Base-by-base conservation (phyloP, 1,140 invertebrate genomes). In the Mya arenaria region DNA sequence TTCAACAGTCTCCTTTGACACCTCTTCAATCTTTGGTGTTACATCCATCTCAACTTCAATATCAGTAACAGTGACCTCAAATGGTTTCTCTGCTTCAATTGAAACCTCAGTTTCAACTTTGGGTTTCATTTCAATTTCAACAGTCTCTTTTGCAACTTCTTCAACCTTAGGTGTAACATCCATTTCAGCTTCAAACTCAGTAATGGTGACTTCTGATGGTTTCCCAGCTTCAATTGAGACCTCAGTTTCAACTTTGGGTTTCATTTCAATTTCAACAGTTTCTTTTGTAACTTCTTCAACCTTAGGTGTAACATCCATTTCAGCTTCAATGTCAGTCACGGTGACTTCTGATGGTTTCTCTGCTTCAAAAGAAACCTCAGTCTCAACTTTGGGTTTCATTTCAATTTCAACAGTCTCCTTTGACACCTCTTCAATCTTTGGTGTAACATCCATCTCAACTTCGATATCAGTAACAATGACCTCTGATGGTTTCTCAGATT, bases 31-130 rank as follows among this genome's bases (percentile, higher is more conserved):
- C 17, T 58, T 41, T 68, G 63, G 71, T 71, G 73, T 74, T 39
- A 60, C 58, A 39, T 37, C 55, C 23, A 71, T 65, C n/a, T 85
- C 85, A 74, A 68, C 81, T 66, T 75, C 66, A 52, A 74, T 82
- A 13, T 82, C 79, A 73, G 58, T 83, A 48, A 82, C 56, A 34
- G 71, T 44, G 0, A 23, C 72, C 30, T 86, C 83, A 66, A 84
- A 78, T 52, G 85, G 44, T 63, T 79, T 73, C 56, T 66, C 71
- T 41, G 56, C 25, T 44, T 69, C 72, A 74, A 78, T 39, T 30
- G 52, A n/a, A 13, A 77, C 44, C n/a, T n/a, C 52, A 48, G 68
- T 69, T 66, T 81, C 69, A 23, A 55, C 30, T 23, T 62, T 36
- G 66, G 60, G 68, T 68, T 77, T 73, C 34, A 56, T 60, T 28